A percentile compares a stretch with the other conserved stretches of the same genome.
phyloP scores from a whole-genome alignment of 2,888 invertebrate species.

The Tenthredo amoena region DNA sequence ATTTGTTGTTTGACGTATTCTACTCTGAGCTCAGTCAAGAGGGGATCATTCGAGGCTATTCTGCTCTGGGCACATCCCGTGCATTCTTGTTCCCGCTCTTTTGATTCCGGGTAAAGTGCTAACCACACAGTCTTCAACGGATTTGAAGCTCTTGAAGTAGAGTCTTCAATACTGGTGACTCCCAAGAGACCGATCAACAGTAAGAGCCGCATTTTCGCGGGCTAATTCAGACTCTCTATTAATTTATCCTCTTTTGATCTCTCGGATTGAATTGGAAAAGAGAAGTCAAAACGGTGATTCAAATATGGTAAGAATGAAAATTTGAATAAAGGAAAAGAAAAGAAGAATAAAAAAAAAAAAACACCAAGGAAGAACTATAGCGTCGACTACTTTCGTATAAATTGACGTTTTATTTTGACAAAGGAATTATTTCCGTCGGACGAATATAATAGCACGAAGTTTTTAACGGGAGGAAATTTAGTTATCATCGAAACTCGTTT shows the following conservation, averaged over 20 bases:
- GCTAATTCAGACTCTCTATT: background rate
- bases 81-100: conserved; percentile 60
- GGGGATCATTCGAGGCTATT: conserved; percentile 69
- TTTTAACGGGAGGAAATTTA: conserved; percentile 32
- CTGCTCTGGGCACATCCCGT: conserved; percentile 69
- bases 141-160: conserved; percentile 67
- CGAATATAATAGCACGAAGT: conserved; percentile 4
- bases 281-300: background rate
- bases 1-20: conserved; percentile 93
- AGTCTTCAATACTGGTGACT: conserved; percentile 29
- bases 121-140: conserved; percentile 71
- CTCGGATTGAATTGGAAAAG: background rate
- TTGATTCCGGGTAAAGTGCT: conserved; percentile 63
- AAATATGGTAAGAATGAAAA: background rate
- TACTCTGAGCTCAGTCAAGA: conserved; percentile 85
- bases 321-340: background rate
- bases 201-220: conserved; percentile 30
- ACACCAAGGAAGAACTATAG: background rate
- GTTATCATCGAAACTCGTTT: conserved; percentile 42
- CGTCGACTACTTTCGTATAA: background rate
- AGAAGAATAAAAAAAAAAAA: background rate
- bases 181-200: conserved; percentile 28
- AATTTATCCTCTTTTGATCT: background rate
- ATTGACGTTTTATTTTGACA: conserved; percentile 33
- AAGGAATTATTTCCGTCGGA: conserved; percentile 6